Conservation (phyloP, 2,797 vertebrate genomes). For the Sternotherus odoratus region DNA sequence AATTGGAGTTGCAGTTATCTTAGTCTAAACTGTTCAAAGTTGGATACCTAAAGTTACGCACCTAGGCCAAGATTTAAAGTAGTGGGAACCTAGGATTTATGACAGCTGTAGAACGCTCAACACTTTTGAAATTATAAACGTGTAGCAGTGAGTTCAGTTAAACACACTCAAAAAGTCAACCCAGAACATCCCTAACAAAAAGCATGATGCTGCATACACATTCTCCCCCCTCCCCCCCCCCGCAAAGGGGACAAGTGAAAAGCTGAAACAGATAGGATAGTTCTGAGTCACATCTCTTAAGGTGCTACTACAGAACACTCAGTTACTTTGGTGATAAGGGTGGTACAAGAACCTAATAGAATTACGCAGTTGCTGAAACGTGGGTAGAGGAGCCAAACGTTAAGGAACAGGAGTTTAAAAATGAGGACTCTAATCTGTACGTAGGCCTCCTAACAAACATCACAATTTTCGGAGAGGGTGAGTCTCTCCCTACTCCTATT, state of each 20-base stretch:
- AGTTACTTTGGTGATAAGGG: not conserved
- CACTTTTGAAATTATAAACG: not conserved
- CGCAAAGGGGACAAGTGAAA: not conserved
- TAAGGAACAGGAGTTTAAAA: no score
- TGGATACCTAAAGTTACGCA: not conserved
- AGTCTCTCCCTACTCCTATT: not conserved
- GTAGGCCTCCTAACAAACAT: not conserved
- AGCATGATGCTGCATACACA: not conserved
- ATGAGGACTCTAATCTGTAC: no score
- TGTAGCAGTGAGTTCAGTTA: not conserved
- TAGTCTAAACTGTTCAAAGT: not conserved
- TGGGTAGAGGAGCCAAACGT: not conserved
- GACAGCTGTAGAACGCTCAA: not conserved
- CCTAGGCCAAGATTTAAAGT: not conserved
- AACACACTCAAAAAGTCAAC: not conserved
- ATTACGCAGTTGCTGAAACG: not conserved
- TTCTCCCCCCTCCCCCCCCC: conserved; percentile 27
- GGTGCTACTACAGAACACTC: not conserved
- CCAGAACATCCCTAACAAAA: not conserved
- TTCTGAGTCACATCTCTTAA: not conserved
- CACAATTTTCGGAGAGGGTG: not conserved
- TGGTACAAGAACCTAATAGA: not conserved
- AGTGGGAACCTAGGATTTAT: not conserved
- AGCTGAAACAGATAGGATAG: not conserved
- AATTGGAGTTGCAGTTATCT: not conserved